phyloP scores from a whole-genome alignment of 2,888 invertebrate genomes.

The Frankliniella intonsa region DNA sequence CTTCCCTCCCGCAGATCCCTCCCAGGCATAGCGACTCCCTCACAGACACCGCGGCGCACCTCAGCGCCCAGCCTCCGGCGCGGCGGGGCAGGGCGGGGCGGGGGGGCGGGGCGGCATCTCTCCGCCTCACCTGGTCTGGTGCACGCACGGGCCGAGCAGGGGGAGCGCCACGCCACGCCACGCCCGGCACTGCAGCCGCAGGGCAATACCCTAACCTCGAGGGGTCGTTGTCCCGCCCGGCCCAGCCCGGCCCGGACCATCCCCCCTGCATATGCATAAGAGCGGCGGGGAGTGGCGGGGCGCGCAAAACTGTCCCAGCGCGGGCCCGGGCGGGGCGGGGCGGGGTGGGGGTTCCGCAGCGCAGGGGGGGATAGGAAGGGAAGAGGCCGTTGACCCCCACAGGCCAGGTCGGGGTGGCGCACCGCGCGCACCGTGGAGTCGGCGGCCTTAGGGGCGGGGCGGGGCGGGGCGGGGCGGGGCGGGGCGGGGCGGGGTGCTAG shows the following conservation, averaged over 20 bases:
- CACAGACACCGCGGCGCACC: too few relatives aligned
- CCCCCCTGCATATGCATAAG: background rate
- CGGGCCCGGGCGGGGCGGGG: background rate
- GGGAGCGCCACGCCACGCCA: too few relatives aligned
- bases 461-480: background rate
- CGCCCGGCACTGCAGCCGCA: too few relatives aligned
- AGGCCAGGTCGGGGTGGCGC: background rate
- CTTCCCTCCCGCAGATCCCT: too few relatives aligned
- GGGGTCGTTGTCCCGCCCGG: background rate
- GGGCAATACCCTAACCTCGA: background rate
- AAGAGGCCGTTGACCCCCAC: background rate
- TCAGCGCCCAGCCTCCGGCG: too few relatives aligned
- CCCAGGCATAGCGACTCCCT: too few relatives aligned
- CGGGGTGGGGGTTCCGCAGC: background rate
- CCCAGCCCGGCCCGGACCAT: background rate
- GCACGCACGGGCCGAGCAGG: too few relatives aligned
- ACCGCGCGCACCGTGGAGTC: background rate
- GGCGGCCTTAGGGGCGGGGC: background rate
- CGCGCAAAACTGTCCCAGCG: background rate
- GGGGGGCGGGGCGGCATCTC: too few relatives aligned
- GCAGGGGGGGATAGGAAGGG: background rate
- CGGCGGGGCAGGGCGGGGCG: too few relatives aligned
- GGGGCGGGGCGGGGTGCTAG: background rate
- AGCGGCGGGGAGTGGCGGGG: background rate
- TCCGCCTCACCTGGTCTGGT: too few relatives aligned